Percentiles rank a stretch among this genome's conserved stretches.
Evolutionary conservation across 2,113 vertebrate species (phyloP).

Genomic region (Caranx melampygus): DNA sequence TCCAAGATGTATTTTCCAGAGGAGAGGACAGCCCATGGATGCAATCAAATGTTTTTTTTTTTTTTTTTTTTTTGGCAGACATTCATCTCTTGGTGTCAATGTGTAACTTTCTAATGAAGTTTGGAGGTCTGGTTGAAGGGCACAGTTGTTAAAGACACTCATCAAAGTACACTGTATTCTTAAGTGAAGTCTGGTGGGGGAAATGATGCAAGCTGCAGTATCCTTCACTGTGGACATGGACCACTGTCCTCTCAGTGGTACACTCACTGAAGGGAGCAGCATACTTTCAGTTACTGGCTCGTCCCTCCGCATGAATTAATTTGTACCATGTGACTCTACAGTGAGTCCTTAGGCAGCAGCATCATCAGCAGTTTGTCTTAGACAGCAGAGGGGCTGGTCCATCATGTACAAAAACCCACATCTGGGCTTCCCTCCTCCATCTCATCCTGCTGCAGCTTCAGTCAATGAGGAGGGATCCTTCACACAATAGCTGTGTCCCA

Average conservation of each 20-base stretch:
- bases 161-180: not conserved
- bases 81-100: constrained; percentile 5
- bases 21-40: constrained; percentile 5
- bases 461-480: not conserved
- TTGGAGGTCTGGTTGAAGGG: constrained; percentile 23
- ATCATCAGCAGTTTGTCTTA: constrained; percentile 21
- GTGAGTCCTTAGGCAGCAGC: not conserved
- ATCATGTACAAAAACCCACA: constrained; percentile 17
- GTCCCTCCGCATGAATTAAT: not conserved
- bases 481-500: no score
- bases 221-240: not conserved
- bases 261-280: not conserved
- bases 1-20: constrained; percentile 47
- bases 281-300: not conserved
- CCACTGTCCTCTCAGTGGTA: not conserved
- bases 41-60: not conserved
- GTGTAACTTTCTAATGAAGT: not conserved
- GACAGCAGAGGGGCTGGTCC: constrained; percentile 25
- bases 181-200: not conserved
- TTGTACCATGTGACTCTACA: not conserved
- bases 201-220: not conserved
- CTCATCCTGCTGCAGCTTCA: not conserved
- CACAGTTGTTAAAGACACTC: not conserved
- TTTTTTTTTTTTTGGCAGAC: constrained; percentile 13
- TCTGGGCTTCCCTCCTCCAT: constrained; percentile 2